Evolutionary conservation across 2,888 invertebrate genomes (phyloP).

Genomic region (Mimas tiliae): DNA sequence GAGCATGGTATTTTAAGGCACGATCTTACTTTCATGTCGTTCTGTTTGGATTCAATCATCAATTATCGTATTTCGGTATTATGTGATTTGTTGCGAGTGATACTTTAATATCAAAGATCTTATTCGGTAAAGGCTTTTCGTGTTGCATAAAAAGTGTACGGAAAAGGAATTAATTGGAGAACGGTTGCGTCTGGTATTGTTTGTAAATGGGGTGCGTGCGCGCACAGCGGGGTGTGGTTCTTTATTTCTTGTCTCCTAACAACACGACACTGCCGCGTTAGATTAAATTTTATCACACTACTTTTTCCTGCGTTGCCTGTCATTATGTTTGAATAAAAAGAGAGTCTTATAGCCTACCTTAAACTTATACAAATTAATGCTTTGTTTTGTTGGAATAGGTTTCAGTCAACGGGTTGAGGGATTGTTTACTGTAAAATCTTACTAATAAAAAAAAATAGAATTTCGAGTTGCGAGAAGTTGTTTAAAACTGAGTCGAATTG

Average conservation of each 20-base stretch:
- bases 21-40: slow-evolving; percentile 82
- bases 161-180: slow-evolving; percentile 44
- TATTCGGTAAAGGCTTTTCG: neutral
- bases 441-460: too few relatives aligned
- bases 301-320: slow-evolving; percentile 31
- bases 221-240: slow-evolving; percentile 64
- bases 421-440: too few relatives aligned
- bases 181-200: slow-evolving; percentile 64
- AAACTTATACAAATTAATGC: neutral
- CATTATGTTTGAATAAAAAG: slow-evolving; percentile 7
- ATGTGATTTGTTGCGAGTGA: slow-evolving; percentile 74
- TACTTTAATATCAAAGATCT: slow-evolving; percentile 47
- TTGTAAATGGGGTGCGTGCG: slow-evolving; percentile 70
- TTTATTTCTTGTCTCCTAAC: too few relatives aligned
- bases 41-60: slow-evolving; percentile 77
- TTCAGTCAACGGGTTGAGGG: neutral
- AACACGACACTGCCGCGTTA: slow-evolving; percentile 45
- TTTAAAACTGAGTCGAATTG: slow-evolving; percentile 9
- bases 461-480: too few relatives aligned
- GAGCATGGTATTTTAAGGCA: slow-evolving; percentile 77
- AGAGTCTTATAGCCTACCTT: neutral
- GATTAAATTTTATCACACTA: slow-evolving; percentile 29
- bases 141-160: slow-evolving; percentile 32
- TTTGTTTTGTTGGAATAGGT: slow-evolving; percentile 13
- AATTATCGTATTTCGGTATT: slow-evolving; percentile 74